Percentiles rank a stretch among this genome's conserved stretches.
phyloP scores from a whole-genome alignment of 2,888 invertebrate species.

The Hirtodrosophila cameraria region DNA sequence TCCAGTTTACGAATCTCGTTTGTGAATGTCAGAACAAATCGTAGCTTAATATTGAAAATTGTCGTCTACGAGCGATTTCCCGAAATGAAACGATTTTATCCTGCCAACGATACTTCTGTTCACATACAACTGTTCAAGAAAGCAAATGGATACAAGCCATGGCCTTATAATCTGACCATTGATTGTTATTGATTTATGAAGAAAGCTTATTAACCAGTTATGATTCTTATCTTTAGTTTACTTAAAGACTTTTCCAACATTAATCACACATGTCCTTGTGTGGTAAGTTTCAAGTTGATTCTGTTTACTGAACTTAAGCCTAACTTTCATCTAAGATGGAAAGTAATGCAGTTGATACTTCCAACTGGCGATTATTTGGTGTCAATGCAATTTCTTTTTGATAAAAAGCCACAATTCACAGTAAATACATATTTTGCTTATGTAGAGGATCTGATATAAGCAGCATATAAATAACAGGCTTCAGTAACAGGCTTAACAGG shows the following conservation, averaged over 20 bases:
- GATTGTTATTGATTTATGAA: constrained; percentile 37
- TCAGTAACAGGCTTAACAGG: too few species aligned
- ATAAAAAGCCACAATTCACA: not conserved
- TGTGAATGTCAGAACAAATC: constrained; percentile 46
- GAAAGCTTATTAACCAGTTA: constrained; percentile 20
- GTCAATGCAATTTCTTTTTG: constrained; percentile 8
- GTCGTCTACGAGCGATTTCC: constrained; percentile 39
- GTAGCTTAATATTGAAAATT: constrained; percentile 35
- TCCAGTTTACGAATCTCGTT: constrained; percentile 40
- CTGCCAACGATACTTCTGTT: constrained; percentile 3
- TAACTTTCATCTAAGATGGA: too few species aligned
- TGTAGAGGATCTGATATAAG: constrained; percentile 18
- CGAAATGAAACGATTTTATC: constrained; percentile 26
- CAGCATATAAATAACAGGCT: too few species aligned
- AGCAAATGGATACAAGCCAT: constrained; percentile 49
- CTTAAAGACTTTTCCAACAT: constrained; percentile 34
- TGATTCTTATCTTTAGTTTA: constrained; percentile 5
- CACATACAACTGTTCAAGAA: constrained; percentile 18
- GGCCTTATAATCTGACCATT: constrained; percentile 8
- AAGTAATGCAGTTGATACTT: too few species aligned
- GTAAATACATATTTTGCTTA: constrained; percentile 22
- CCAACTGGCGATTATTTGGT: constrained; percentile 36
- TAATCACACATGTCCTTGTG: constrained; percentile 46
- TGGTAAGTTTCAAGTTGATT: too few species aligned
- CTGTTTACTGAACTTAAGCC: too few species aligned